phyloP scores from a whole-genome alignment of 2,113 vertebrate genomes.

The Nipponia nippon region DNA sequence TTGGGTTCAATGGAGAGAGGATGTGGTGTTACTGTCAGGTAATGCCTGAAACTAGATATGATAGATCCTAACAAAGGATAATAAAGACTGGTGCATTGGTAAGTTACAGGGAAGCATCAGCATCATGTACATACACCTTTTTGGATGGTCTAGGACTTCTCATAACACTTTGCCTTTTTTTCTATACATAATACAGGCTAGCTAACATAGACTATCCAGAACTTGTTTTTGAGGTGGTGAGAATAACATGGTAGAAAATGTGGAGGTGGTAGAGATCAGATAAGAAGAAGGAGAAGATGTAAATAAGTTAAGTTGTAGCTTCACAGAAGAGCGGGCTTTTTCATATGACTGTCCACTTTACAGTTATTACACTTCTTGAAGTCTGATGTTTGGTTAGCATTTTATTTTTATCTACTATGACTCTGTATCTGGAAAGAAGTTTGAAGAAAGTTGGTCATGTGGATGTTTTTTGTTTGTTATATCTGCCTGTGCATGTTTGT shows the following conservation, averaged over 20 bases:
- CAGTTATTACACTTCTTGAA: not conserved
- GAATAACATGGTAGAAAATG: not conserved
- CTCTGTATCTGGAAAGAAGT: not conserved
- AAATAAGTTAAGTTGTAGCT: not conserved
- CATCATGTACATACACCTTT: fast-evolving
- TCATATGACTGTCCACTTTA: not conserved
- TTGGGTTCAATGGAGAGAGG: not conserved
- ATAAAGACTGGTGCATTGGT: not conserved
- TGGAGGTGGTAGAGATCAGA: not conserved
- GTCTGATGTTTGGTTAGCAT: not conserved
- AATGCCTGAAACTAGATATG: not conserved
- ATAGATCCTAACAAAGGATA: not conserved
- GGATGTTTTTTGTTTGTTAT: not conserved
- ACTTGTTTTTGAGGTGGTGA: not conserved
- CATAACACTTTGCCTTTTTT: not conserved
- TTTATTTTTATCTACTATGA: not conserved
- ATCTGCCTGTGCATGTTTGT: not conserved
- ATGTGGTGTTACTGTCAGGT: not conserved
- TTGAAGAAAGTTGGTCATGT: not conserved
- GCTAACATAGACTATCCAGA: not conserved
- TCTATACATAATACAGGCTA: not conserved
- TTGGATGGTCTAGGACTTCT: not conserved
- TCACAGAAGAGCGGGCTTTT: not conserved
- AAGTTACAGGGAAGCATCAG: not conserved
- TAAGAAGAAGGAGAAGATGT: not conserved